A percentile compares a stretch with the other conserved stretches of the same genome.
phyloP scores from a whole-genome alignment of 2,888 invertebrate species.

The Brassicogethes aeneus region DNA sequence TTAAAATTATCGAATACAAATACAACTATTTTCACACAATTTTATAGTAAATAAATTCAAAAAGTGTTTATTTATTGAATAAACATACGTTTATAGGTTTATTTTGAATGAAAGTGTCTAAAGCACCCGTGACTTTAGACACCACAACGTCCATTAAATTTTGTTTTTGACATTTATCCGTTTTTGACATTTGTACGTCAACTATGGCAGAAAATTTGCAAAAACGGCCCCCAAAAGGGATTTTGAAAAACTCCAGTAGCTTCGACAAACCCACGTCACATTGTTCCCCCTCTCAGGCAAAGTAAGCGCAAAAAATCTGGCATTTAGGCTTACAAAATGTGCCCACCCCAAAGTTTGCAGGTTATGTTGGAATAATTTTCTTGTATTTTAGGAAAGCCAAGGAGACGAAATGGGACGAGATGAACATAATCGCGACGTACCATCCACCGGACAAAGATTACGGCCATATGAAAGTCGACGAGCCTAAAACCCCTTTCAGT shows the following conservation, averaged over 20 bases:
- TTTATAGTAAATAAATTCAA: too few species aligned
- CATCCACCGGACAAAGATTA: constrained; percentile 98
- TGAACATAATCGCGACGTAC: constrained; percentile 96
- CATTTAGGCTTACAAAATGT: not conserved
- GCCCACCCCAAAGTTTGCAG: not conserved
- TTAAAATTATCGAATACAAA: too few species aligned
- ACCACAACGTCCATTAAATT: too few species aligned
- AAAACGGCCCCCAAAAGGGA: constrained; percentile 81
- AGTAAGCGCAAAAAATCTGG: not conserved
- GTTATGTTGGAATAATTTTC: constrained; percentile 5
- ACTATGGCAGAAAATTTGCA: constrained; percentile 69
- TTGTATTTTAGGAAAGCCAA: constrained; percentile 35
- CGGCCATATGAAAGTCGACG: constrained; percentile 97
- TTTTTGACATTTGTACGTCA: too few species aligned
- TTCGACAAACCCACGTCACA: constrained; percentile 59
- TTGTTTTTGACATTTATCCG: too few species aligned
- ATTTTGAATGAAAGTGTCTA: too few species aligned
- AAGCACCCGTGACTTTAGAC: too few species aligned
- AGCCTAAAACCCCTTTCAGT: constrained; percentile 92
- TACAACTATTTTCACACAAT: too few species aligned
- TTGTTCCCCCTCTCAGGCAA: constrained; percentile 9
- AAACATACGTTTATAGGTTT: too few species aligned
- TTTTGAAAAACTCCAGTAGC: constrained; percentile 86
- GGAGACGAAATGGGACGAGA: constrained; percentile 90
- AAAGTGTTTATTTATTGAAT: too few species aligned